phyloP scores from a whole-genome alignment of 2,113 vertebrate genomes.

The Struthio camelus region DNA sequence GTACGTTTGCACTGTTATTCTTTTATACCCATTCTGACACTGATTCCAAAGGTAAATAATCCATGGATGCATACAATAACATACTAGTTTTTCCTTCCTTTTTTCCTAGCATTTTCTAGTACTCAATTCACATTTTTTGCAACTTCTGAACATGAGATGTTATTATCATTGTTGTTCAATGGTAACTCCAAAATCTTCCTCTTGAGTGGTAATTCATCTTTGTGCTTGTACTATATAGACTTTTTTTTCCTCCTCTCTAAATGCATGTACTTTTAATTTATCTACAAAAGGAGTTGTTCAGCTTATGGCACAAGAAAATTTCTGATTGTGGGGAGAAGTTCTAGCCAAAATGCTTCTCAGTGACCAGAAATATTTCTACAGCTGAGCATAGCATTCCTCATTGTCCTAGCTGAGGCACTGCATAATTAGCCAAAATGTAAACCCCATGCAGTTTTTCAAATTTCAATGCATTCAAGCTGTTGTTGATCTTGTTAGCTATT shows the following conservation, averaged over 20 bases:
- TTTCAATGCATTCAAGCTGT: neutral
- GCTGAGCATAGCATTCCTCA: neutral
- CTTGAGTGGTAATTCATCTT: neutral
- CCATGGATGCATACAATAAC: neutral
- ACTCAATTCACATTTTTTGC: neutral
- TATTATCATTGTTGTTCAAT: neutral
- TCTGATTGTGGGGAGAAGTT: neutral
- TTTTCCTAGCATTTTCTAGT: neutral
- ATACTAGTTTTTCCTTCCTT: accelerated
- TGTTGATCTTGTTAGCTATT: neutral
- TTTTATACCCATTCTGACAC: neutral
- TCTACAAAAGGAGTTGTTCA: neutral
- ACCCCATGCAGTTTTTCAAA: neutral
- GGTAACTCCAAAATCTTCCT: neutral
- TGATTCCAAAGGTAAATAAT: neutral
- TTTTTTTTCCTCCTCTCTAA: neutral
- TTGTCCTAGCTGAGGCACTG: neutral
- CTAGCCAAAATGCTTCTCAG: neutral
- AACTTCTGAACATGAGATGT: accelerated
- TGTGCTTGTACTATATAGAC: accelerated
- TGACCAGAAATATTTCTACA: neutral
- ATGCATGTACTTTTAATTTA: neutral
- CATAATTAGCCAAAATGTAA: neutral
- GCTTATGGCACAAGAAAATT: neutral
- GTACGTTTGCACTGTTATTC: neutral